Evolutionary conservation across 2,797 vertebrate species (phyloP), one percentile per base, ranked within the genome.

Genomic region (Neosalanx taihuensis): DNA sequence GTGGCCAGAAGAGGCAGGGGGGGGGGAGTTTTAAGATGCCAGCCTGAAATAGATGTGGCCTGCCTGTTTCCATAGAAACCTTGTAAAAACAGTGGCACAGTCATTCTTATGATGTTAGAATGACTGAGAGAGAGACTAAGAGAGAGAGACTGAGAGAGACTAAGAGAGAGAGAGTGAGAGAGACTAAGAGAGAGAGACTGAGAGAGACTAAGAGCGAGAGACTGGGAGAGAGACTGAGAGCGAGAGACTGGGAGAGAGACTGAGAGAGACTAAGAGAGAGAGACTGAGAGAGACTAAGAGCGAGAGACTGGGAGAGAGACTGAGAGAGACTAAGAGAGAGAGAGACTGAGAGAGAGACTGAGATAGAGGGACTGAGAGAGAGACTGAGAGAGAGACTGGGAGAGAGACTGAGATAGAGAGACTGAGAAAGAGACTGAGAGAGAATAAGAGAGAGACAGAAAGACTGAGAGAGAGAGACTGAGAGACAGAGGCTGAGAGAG

Each of bases 41-140:
- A n/a, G 74, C 83, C 85, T 76, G 76, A 90, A 92, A 92, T 91
- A 90, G 89, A 89, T 69, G 73, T 75, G 81, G 79, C 87, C 85
- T 72, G 68, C 85, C 87, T 87, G 90, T 92, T 91, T 84, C 90
- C 87, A 88, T 92, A 84, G 90, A 74, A 90, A 91, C 88, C 65
- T 33, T 57, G 49, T 74, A 72, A 80, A 89, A 88, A 89, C 85
- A 87, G 68, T 72, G 71, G 75, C 72, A 69, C 78, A 76, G 82
- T 85, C 74, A 68, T 74, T 84, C 81, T 67, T 78, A 58, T 77
- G 79, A 86, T 79, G 70, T 68, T 79, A 57, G 67, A 69, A 72
- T 56, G 82, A 26, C 69, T 79, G 46, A 56, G 67, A 77, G 49
- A 73, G 51, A 41, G 29, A 64, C 62, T 18, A 0, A 26, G 49